Percentiles rank a stretch among this genome's conserved stretches.
phyloP scores from a whole-genome alignment of 1,140 invertebrate species.

The Brachionus rubens region DNA sequence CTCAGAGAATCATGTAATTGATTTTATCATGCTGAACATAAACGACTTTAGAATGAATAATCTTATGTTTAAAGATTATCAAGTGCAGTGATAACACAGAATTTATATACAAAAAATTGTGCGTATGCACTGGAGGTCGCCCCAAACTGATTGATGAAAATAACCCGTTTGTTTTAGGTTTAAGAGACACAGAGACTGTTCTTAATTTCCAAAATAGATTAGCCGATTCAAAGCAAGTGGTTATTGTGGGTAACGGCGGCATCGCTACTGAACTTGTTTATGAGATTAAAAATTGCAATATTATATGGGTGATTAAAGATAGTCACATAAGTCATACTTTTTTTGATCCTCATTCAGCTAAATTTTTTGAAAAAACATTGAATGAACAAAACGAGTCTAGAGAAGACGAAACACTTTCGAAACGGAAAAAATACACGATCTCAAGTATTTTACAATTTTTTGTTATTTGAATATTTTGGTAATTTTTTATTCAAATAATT shows the following conservation, averaged over 20 bases:
- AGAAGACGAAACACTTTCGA: conserved; percentile 49
- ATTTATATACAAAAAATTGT: conserved; percentile 73
- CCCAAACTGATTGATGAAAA: conserved; percentile 65
- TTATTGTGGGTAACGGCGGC: conserved; percentile 46
- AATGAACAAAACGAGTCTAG: conserved; percentile 51
- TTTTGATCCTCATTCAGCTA: conserved; percentile 87
- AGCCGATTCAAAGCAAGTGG: conserved; percentile 4
- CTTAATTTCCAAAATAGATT: conserved; percentile 18
- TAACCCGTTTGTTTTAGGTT: conserved; percentile 31
- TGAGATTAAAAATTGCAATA: conserved; percentile 76
- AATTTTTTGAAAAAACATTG: conserved; percentile 74
- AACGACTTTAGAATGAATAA: not conserved
- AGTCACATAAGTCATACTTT: conserved; percentile 85
- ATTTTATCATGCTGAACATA: not conserved
- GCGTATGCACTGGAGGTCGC: conserved; percentile 80
- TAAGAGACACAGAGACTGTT: conserved; percentile 41
- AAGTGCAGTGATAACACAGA: conserved; percentile 5
- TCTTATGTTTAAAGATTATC: conserved; percentile 2
- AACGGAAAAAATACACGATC: conserved; percentile 60
- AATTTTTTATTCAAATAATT: not conserved
- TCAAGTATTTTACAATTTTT: conserved; percentile 29
- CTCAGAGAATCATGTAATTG: conserved; percentile 36
- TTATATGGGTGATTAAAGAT: conserved; percentile 91
- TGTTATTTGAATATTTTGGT: not conserved
- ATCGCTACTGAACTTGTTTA: conserved; percentile 55